Base-by-base conservation (phyloP, 1,140 invertebrate species). In the Tenebrio molitor region DNA sequence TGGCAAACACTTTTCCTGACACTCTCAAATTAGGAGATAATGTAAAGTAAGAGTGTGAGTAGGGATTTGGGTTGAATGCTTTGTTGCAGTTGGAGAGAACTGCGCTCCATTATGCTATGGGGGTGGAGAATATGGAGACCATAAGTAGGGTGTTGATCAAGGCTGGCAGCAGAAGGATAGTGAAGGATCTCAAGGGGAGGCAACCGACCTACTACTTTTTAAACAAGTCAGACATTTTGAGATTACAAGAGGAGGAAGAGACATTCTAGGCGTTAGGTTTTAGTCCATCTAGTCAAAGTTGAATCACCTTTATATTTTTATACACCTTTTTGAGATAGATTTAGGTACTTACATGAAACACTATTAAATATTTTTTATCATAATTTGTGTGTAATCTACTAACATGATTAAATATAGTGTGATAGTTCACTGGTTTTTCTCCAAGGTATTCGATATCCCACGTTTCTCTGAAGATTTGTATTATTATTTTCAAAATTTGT, bases 201-300 rank as follows among this genome's bases (percentile, higher is more conserved):
- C 93, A 95, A 79, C 93, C 94, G 0, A 93, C 92, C n/a, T 96
- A 95, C 82, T 97, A 96, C 81, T 96, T 94, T 79, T 93, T 96
- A 88, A 95, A 96, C 79, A 94, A 95, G 84, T 91, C 92, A 6
- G 94, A 96, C 73, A 95, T 96, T 76, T 82, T 92, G 50, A 85
- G 89, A 64, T 86, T 95, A n/a, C 92, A 94, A 83, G 91, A 94
- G 79, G 92, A 95, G 82, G 92, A 95, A 79, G 88, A 92, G 78
- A 83, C 86, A 5, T 87, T 84, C 74, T 84, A 81, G 23, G 4
- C 17, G 2, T 12, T 2, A 12, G n/a, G 36, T 46, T 25, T 2
- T 58, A 58, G 50, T 58, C 50, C 50, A 58, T 58, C 50, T 58
- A 58, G 50, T 25, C 42, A 19, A 46, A 53, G 25, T 29, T 29